Percentiles rank a stretch among this genome's conserved stretches.
phyloP scores from a whole-genome alignment of 2,888 invertebrate genomes.

The Muschampia plurimacula region DNA sequence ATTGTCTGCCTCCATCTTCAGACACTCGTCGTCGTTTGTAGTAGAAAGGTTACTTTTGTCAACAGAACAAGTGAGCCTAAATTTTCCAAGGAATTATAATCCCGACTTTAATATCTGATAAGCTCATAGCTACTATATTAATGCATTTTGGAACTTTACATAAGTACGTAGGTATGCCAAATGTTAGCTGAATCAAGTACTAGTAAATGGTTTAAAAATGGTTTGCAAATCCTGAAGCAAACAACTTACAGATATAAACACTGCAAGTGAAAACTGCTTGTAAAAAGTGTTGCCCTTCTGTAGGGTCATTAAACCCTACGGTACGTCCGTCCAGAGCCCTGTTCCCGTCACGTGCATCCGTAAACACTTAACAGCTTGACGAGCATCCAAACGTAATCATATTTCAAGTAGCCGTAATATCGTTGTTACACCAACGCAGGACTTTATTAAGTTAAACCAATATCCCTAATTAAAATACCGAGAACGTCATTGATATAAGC shows the following conservation, averaged over 20 bases:
- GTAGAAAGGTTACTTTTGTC: too few relatives aligned
- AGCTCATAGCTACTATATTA: too few relatives aligned
- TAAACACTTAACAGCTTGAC: slow-evolving; percentile 70
- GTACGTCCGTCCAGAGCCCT: slow-evolving; percentile 45
- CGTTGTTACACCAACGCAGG: slow-evolving; percentile 16
- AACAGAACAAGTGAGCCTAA: too few relatives aligned
- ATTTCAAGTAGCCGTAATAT: slow-evolving; percentile 60
- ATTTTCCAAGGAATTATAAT: too few relatives aligned
- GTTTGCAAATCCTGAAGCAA: neutral
- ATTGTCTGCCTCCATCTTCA: too few relatives aligned
- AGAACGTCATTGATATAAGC: neutral
- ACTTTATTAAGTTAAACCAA: neutral
- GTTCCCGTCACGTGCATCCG: slow-evolving; percentile 68
- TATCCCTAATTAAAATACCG: slow-evolving; percentile 13
- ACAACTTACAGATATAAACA: neutral
- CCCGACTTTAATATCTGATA: too few relatives aligned
- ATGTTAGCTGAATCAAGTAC: too few relatives aligned
- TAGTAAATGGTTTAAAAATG: too few relatives aligned
- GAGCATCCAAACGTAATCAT: slow-evolving; percentile 69
- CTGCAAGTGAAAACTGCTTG: neutral
- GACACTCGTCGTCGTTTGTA: too few relatives aligned
- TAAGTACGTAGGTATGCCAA: too few relatives aligned
- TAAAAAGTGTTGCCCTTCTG: neutral
- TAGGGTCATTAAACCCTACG: neutral
- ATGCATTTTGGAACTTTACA: too few relatives aligned